Evolutionary conservation across 2,888 invertebrate genomes (phyloP).

Genomic region (Protodeltote pygarga): DNA sequence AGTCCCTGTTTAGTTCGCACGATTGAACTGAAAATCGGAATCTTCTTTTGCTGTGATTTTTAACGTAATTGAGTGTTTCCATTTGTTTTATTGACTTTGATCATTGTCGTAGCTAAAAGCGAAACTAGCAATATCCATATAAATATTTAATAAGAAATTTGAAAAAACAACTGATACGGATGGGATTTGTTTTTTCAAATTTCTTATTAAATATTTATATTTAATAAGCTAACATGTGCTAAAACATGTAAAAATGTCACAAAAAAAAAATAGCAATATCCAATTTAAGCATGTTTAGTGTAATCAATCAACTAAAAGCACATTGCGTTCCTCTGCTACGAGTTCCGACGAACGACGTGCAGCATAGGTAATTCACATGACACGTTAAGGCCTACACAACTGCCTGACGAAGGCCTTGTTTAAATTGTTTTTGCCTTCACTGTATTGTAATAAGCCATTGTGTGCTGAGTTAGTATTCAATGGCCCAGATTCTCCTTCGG

Average conservation of each 20-base stretch:
- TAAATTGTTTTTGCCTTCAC: conserved; percentile 74
- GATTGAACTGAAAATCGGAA: conserved; percentile 44
- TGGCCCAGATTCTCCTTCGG: conserved; percentile 64
- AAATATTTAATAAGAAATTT: no score
- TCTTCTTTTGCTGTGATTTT: conserved; percentile 34
- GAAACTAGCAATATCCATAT: neutral
- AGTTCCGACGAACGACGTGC: conserved; percentile 54
- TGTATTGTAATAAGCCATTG: conserved; percentile 69
- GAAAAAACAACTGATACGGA: no score
- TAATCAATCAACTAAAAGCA: neutral
- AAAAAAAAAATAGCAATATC: neutral
- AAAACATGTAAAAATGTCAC: no score
- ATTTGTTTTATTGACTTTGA: conserved; percentile 15
- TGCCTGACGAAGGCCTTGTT: conserved; percentile 62
- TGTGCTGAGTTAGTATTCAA: conserved; percentile 68
- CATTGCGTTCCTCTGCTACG: conserved; percentile 5
- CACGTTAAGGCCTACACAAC: conserved; percentile 46
- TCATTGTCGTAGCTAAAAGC: neutral
- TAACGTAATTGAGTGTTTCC: conserved; percentile 35
- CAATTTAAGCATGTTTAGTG: neutral
- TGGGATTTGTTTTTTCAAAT: no score
- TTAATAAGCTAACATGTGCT: no score
- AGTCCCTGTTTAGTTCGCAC: conserved; percentile 51
- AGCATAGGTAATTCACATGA: conserved; percentile 60
- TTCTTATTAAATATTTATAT: no score